Evolutionary conservation across 2,888 invertebrate genomes (phyloP).

Genomic region (Xanthorhoe spadicearia): DNA sequence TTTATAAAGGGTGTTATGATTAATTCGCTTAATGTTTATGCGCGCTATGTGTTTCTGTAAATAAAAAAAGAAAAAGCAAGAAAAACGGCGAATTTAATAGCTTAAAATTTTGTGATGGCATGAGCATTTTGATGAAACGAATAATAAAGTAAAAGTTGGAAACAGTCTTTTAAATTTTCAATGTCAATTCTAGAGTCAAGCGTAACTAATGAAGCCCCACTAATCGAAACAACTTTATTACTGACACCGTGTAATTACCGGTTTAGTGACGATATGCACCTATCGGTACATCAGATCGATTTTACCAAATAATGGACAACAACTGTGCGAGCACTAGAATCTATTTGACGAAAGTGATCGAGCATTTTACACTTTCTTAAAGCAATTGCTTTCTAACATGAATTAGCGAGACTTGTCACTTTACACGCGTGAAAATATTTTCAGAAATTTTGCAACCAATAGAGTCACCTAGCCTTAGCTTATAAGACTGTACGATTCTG

Average conservation of each 20-base stretch:
- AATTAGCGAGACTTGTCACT: slow-evolving; percentile 57
- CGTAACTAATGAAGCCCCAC: not conserved
- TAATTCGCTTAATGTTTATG: no score
- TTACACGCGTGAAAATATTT: slow-evolving; percentile 21
- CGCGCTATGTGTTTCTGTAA: no score
- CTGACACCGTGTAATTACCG: slow-evolving; percentile 30
- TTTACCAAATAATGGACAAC: slow-evolving; percentile 48
- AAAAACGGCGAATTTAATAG: no score
- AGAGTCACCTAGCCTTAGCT: no score
- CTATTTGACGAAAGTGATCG: slow-evolving; percentile 62
- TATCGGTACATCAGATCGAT: slow-evolving; percentile 50
- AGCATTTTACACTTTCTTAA: slow-evolving; percentile 70
- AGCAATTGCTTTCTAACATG: slow-evolving; percentile 71
- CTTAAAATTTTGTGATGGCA: not conserved
- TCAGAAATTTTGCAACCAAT: not conserved
- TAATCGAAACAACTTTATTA: slow-evolving; percentile 30
- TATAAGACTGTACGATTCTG: no score
- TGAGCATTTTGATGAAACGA: not conserved
- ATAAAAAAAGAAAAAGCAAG: no score
- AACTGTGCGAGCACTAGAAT: slow-evolving; percentile 51
- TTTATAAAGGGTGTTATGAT: no score
- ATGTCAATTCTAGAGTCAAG: slow-evolving; percentile 1
- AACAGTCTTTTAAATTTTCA: not conserved
- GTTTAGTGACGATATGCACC: slow-evolving; percentile 39
- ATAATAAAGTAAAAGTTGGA: not conserved